Evolutionary conservation across 1,140 invertebrate genomes (phyloP).

Genomic region (Stegodyphus dumicola): DNA sequence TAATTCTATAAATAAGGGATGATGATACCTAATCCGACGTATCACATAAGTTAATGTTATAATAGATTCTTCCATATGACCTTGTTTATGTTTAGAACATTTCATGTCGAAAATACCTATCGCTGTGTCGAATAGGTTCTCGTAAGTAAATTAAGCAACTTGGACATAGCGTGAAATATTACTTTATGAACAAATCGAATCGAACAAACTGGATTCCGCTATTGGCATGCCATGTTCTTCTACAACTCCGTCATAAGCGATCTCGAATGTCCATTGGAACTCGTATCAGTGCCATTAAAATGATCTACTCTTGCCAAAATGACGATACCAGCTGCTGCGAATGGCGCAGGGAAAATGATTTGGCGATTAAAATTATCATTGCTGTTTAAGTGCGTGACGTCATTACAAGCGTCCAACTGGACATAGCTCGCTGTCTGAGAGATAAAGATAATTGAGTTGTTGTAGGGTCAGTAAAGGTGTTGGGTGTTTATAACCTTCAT

Average conservation of each 20-base stretch:
- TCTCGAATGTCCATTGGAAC: slow-evolving; percentile 1
- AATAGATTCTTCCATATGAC: no score
- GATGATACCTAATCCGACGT: no score
- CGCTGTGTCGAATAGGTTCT: no score
- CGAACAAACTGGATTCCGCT: no score
- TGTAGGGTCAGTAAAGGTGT: not conserved
- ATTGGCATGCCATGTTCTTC: not conserved
- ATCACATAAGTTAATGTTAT: no score
- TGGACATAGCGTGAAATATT: no score
- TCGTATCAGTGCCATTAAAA: slow-evolving; percentile 13
- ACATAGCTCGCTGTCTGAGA: not conserved
- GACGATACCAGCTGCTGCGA: slow-evolving; percentile 6
- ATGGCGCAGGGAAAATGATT: slow-evolving; percentile 10
- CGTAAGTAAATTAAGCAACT: no score
- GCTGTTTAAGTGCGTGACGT: not conserved
- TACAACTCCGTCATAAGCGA: not conserved
- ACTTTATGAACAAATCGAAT: no score
- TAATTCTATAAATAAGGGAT: no score
- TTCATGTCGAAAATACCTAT: no score
- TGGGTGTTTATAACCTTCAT: no score
- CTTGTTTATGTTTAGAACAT: no score
- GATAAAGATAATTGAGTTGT: not conserved
- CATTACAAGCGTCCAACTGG: not conserved
- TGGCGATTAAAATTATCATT: slow-evolving; percentile 21
- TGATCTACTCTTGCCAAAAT: slow-evolving; percentile 7